A percentile compares a stretch with the other conserved stretches of the same genome.
phyloP scores from a whole-genome alignment of 2,888 invertebrate species.

The Diogma glabrata region DNA sequence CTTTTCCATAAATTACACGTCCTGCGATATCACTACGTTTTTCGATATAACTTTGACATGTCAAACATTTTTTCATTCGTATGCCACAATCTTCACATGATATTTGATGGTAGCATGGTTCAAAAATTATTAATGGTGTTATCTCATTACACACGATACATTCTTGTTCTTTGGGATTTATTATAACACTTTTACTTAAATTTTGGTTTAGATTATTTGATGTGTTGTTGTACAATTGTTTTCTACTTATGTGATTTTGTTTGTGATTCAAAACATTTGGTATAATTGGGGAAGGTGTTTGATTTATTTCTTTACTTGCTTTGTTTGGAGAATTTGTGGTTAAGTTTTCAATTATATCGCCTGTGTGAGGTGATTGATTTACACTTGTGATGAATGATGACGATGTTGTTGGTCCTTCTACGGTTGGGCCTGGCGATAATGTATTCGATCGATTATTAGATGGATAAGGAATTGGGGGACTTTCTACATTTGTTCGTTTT shows the following conservation, averaged over 20 bases:
- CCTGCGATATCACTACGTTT: slow-evolving; percentile 43
- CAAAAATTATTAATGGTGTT: slow-evolving; percentile 50
- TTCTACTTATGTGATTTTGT: slow-evolving; percentile 22
- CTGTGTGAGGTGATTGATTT: no score
- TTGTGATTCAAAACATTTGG: slow-evolving; percentile 26
- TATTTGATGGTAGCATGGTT: slow-evolving; percentile 63
- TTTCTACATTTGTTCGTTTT: slow-evolving; percentile 27
- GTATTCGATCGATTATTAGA: slow-evolving; percentile 17
- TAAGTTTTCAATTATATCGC: neutral
- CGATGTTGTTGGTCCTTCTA: slow-evolving; percentile 8
- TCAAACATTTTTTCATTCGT: slow-evolving; percentile 65
- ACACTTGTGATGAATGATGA: no score
- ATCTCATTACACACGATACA: slow-evolving; percentile 63
- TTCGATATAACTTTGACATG: slow-evolving; percentile 50
- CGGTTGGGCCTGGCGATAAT: slow-evolving; percentile 17
- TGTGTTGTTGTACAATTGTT: slow-evolving; percentile 5
- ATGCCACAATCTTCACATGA: slow-evolving; percentile 64
- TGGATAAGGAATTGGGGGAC: slow-evolving; percentile 15
- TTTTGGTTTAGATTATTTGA: neutral
- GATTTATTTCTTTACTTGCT: slow-evolving; percentile 2
- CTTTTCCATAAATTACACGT: slow-evolving; percentile 36
- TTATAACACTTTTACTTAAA: neutral
- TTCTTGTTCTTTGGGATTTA: slow-evolving; percentile 32
- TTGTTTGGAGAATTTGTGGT: slow-evolving; percentile 6
- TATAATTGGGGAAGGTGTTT: neutral